phyloP scores from a whole-genome alignment of 1,140 invertebrate genomes.

The Drosophila orosa region DNA sequence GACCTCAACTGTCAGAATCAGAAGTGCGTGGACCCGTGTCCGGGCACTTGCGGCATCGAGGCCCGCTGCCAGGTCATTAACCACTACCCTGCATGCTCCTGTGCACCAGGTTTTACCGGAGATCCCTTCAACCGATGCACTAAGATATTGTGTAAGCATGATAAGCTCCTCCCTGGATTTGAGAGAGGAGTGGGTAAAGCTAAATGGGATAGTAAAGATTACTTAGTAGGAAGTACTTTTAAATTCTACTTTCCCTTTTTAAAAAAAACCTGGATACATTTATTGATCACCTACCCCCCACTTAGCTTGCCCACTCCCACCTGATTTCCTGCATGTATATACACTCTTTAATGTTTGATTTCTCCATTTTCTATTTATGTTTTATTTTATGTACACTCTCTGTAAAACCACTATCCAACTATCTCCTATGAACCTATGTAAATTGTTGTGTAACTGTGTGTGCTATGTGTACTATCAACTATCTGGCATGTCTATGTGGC shows the following conservation, averaged over 20 bases:
- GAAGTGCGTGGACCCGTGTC: slow-evolving; percentile 93
- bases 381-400: slow-evolving; percentile 73
- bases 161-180: slow-evolving; percentile 12
- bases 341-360: slow-evolving; percentile 68
- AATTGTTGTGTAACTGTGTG: slow-evolving; percentile 60
- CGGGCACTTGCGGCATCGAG: slow-evolving; percentile 91
- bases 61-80: slow-evolving; percentile 93
- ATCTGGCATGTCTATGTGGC: slow-evolving; percentile 55
- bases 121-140: slow-evolving; percentile 90
- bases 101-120: slow-evolving; percentile 89
- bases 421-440: slow-evolving; percentile 59
- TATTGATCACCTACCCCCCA: not conserved
- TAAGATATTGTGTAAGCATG: slow-evolving; percentile 87
- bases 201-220: slow-evolving; percentile 32
- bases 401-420: slow-evolving; percentile 57
- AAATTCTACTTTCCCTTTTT: not conserved
- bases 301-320: slow-evolving; percentile 33
- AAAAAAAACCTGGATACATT: not conserved
- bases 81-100: slow-evolving; percentile 93
- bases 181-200: slow-evolving; percentile 12
- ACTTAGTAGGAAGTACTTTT: not conserved
- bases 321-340: slow-evolving; percentile 72
- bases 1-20: slow-evolving; percentile 92
- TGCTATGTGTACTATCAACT: slow-evolving; percentile 53
- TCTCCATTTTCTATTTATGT: slow-evolving; percentile 59